Conservation (phyloP, 1,140 invertebrate species). For the Micrasema minimum region DNA sequence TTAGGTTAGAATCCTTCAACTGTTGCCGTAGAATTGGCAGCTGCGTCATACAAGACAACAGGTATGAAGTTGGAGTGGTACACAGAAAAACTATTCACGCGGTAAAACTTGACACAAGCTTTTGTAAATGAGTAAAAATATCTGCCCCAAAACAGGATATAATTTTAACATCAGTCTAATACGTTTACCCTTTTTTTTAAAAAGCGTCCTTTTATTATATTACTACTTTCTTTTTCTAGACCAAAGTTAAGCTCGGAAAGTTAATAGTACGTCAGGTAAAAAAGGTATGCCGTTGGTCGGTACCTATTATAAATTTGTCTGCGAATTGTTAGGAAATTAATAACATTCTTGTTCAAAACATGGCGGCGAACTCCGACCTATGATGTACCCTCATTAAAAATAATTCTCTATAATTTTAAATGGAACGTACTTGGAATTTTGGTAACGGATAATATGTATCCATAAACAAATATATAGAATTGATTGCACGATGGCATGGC, state of each 20-base stretch:
- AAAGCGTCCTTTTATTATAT: too few relatives aligned
- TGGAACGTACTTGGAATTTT: too few relatives aligned
- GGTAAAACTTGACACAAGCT: constrained; percentile 11
- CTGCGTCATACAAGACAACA: constrained; percentile 21
- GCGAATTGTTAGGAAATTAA: not conserved
- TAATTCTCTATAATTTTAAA: too few relatives aligned
- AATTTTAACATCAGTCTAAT: too few relatives aligned
- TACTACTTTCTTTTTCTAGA: too few relatives aligned
- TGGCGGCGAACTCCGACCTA: constrained; percentile 14
- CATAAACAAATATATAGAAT: too few relatives aligned
- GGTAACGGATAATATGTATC: too few relatives aligned
- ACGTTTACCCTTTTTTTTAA: too few relatives aligned
- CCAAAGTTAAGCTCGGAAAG: constrained; percentile 6
- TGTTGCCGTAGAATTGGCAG: constrained; percentile 4
- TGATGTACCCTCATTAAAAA: constrained; percentile 3
- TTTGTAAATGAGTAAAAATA: too few relatives aligned
- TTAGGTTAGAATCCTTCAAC: constrained; percentile 23
- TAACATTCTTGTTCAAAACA: constrained; percentile 9
- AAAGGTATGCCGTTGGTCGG: constrained; percentile 22
- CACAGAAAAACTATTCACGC: constrained; percentile 4
- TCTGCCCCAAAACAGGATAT: too few relatives aligned
- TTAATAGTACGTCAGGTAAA: constrained; percentile 14
- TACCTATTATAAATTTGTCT: constrained; percentile 28
- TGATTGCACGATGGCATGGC: too few relatives aligned
- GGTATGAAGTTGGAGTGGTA: constrained; percentile 12